A percentile compares a stretch with the other conserved stretches of the same genome.
Conservation (phyloP, 2,797 vertebrate genomes). For the Syndactyla subalaris region DNA sequence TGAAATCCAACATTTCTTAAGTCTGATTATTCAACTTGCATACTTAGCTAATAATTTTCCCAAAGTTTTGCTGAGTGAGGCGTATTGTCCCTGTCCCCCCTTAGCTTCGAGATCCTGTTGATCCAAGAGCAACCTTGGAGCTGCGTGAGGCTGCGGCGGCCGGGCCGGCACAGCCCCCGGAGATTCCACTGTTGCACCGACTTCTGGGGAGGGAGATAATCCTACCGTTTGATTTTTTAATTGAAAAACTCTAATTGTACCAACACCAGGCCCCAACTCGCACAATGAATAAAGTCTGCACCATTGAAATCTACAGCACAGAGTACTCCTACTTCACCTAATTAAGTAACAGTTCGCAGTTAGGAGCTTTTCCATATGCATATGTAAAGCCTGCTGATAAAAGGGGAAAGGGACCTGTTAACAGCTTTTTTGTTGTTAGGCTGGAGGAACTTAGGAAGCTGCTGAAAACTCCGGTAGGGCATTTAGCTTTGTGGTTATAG, state of each 20-base stretch:
- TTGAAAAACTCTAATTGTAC: conserved; percentile 34
- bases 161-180: background rate
- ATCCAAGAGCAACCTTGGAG: background rate
- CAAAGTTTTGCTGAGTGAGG: background rate
- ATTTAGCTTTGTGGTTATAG: background rate
- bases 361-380: background rate
- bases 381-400: background rate
- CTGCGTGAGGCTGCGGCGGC: background rate
- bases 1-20: background rate
- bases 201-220: background rate
- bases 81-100: background rate
- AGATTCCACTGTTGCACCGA: background rate
- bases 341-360: background rate
- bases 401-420: background rate
- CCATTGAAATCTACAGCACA: background rate
- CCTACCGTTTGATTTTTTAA: conserved; percentile 13
- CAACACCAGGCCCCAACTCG: background rate
- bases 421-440: background rate
- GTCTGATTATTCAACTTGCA: background rate
- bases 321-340: background rate
- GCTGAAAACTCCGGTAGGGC: background rate
- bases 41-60: background rate
- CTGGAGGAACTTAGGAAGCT: background rate
- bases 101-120: background rate
- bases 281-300: background rate